Evolutionary conservation across 1,140 invertebrate species (phyloP).

Genomic region (Apis cerana): DNA sequence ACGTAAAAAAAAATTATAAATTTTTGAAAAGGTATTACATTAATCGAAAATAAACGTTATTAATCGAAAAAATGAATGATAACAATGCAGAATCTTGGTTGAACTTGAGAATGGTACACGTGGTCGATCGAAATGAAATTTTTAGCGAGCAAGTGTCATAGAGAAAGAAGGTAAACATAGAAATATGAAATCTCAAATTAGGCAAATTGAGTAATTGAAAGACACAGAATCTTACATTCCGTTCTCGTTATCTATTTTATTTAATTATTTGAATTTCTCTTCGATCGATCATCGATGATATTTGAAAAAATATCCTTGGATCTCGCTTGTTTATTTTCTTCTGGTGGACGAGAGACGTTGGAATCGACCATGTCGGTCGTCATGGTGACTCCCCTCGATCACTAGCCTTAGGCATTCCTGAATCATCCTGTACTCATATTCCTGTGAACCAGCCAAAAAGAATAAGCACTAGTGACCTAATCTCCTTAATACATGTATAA

Average conservation of each 20-base stretch:
- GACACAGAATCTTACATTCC: too few species aligned
- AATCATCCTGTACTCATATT: constrained; percentile 30
- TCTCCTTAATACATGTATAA: background rate
- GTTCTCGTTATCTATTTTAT: too few species aligned
- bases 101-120: too few species aligned
- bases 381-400: constrained; percentile 65
- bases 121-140: too few species aligned
- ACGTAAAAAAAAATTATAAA: background rate
- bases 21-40: background rate
- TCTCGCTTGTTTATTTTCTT: constrained; percentile 34
- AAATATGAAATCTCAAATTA: too few species aligned
- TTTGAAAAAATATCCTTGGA: background rate
- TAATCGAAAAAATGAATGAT: background rate
- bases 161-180: too few species aligned
- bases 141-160: too few species aligned
- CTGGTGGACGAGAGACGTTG: constrained; percentile 31
- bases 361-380: constrained; percentile 74
- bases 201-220: too few species aligned
- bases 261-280: too few species aligned
- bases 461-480: constrained; percentile 12
- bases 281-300: too few species aligned
- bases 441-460: background rate
- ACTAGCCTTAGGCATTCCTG: constrained; percentile 41
- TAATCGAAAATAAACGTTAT: too few species aligned
- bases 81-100: background rate